These are phyloP conservation scores for Platycheirus rosarum DNA, from an alignment of 2,888 invertebrate genomes.

Conservation along the genomic window DNA sequence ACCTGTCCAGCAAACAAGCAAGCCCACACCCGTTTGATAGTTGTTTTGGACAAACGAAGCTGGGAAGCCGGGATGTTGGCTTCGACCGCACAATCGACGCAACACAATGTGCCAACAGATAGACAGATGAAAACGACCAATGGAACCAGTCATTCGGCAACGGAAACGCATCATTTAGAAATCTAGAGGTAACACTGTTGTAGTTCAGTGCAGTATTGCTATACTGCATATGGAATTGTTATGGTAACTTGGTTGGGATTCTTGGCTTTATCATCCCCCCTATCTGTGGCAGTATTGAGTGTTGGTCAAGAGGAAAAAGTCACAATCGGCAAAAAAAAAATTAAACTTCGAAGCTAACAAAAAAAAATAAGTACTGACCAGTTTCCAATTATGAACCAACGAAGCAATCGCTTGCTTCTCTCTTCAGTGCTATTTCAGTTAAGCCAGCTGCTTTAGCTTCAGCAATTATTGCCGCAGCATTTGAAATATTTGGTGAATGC, in stretches of 20 bases:
- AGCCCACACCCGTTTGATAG: conserved; percentile 38
- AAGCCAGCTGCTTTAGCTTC: neutral
- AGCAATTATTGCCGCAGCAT: neutral
- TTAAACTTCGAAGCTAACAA: neutral
- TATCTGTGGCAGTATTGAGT: neutral
- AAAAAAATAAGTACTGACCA: conserved; percentile 48
- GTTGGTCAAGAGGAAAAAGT: conserved; percentile 4
- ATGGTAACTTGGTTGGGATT: conserved; percentile 48
- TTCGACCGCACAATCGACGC: conserved; percentile 59
- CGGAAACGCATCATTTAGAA: conserved; percentile 62
- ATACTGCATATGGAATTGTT: conserved; percentile 37
- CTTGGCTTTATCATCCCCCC: conserved; percentile 23
- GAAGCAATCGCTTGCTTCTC: conserved; percentile 33
- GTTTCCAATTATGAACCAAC: conserved; percentile 68
- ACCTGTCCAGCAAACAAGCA: conserved; percentile 12
- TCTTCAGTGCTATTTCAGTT: neutral
- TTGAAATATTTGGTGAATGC: conserved; percentile 35
- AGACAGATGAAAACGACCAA: conserved; percentile 17
- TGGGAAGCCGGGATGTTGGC: conserved; percentile 36
- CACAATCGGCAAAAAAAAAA: neutral
- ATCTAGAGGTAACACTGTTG: conserved; percentile 30
- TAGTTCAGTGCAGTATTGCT: conserved; percentile 5
- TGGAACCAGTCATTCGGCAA: conserved; percentile 45
- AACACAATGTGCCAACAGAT: conserved; percentile 44
- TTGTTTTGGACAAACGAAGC: conserved; percentile 41